Percentiles rank a stretch among this genome's conserved stretches.
Evolutionary conservation across 2,797 vertebrate species (phyloP).

Genomic region (Muscicapa striata): DNA sequence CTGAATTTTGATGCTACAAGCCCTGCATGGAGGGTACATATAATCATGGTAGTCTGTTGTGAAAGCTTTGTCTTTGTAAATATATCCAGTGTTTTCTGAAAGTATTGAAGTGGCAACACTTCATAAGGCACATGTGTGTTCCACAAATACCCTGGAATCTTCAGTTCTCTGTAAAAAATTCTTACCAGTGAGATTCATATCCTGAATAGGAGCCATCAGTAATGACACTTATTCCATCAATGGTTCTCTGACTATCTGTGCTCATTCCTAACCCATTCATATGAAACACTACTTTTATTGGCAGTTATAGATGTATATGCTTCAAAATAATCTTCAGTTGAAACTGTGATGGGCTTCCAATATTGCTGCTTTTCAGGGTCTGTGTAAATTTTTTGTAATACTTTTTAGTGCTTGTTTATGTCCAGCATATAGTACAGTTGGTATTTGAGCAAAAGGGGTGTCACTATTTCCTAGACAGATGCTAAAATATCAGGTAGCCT

Average conservation of each 20-base stretch:
- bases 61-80: background rate
- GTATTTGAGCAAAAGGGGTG: background rate
- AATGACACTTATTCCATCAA: background rate
- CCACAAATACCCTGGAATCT: background rate
- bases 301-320: background rate
- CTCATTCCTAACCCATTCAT: background rate
- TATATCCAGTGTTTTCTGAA: background rate
- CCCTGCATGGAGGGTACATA: background rate
- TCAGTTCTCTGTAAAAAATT: background rate
- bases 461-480: background rate
- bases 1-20: background rate
- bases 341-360: background rate
- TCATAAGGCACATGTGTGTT: background rate
- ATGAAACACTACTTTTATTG: background rate
- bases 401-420: background rate
- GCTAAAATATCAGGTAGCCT: background rate
- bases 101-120: background rate
- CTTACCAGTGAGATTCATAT: background rate
- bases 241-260: background rate
- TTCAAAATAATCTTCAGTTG: background rate
- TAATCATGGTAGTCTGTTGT: rapidly evolving
- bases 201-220: background rate
- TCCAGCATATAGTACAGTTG: background rate
- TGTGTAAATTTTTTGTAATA: background rate
- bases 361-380: background rate